Conservation (phyloP, 1,140 invertebrate genomes). For the Halesus radiatus region DNA sequence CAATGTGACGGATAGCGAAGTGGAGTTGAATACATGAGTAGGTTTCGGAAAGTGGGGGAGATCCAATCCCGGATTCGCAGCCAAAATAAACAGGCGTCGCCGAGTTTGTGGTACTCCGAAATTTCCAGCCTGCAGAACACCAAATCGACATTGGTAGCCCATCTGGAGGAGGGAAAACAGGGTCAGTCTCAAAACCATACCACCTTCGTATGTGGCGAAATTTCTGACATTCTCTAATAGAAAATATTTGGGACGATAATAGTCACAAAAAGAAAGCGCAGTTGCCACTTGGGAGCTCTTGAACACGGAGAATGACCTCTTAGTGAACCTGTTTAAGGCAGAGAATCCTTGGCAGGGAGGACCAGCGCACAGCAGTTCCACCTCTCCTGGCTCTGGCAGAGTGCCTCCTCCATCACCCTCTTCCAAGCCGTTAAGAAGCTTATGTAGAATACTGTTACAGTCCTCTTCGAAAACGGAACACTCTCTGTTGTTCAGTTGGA, state of each 20-base stretch:
- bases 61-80: constrained; percentile 84
- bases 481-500: constrained; percentile 81
- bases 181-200: constrained; percentile 87
- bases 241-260: constrained; percentile 87
- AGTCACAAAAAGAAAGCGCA: constrained; percentile 89
- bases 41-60: constrained; percentile 88
- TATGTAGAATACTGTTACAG: constrained; percentile 81
- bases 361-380: constrained; percentile 88
- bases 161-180: constrained; percentile 83
- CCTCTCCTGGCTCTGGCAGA: constrained; percentile 84
- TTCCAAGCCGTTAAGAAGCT: constrained; percentile 73
- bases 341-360: constrained; percentile 94
- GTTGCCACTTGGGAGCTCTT: constrained; percentile 91
- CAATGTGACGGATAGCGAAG: constrained; percentile 70
- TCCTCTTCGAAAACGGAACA: constrained; percentile 85
- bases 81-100: constrained; percentile 84
- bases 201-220: constrained; percentile 84
- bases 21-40: constrained; percentile 83
- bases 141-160: constrained; percentile 92
- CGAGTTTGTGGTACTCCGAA: constrained; percentile 90
- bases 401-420: constrained; percentile 70
- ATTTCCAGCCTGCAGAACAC: constrained; percentile 87
- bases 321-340: constrained; percentile 91
- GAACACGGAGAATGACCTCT: constrained; percentile 86
- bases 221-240: constrained; percentile 91